A percentile compares a stretch with the other conserved stretches of the same genome.
These are phyloP conservation scores for Clamator glandarius DNA, from an alignment of 2,797 vertebrate genomes.

Conservation along the genomic window DNA sequence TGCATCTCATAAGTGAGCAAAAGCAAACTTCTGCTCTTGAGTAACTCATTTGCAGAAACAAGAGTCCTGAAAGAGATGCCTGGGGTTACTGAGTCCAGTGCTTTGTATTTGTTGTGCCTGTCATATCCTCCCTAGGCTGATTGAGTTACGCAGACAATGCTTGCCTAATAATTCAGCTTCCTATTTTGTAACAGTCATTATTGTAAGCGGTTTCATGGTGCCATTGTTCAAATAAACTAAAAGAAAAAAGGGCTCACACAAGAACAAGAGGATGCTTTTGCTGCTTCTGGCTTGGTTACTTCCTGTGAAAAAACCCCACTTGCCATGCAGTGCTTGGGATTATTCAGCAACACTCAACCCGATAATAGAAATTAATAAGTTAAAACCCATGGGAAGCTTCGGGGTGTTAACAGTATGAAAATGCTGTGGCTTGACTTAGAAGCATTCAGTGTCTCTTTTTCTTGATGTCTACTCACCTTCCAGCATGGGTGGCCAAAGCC, in stretches of 20 bases:
- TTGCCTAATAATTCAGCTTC: conserved; percentile 69
- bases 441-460: not conserved
- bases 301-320: conserved; percentile 22
- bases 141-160: conserved; percentile 50
- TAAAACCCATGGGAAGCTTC: not conserved
- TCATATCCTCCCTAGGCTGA: conserved; percentile 62
- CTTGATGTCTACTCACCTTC: not conserved
- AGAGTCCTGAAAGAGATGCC: not conserved
- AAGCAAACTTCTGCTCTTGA: not conserved
- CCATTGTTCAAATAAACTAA: conserved; percentile 47
- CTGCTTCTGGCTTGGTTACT: conserved; percentile 24
- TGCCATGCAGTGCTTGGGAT: not conserved
- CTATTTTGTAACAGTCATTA: conserved; percentile 68
- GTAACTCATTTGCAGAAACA: not conserved
- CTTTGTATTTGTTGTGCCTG: conserved; percentile 33
- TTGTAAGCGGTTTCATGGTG: conserved; percentile 55
- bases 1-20: not conserved
- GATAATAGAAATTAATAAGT: not conserved
- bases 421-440: not conserved
- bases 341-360: conserved; percentile 8
- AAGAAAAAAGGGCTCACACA: not conserved
- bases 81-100: conserved; percentile 7
- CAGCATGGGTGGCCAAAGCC: not conserved
- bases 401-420: not conserved
- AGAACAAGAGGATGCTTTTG: conserved; percentile 62